phyloP scores from a whole-genome alignment of 1,140 invertebrate genomes.

The Luehdorfia chinensis region DNA sequence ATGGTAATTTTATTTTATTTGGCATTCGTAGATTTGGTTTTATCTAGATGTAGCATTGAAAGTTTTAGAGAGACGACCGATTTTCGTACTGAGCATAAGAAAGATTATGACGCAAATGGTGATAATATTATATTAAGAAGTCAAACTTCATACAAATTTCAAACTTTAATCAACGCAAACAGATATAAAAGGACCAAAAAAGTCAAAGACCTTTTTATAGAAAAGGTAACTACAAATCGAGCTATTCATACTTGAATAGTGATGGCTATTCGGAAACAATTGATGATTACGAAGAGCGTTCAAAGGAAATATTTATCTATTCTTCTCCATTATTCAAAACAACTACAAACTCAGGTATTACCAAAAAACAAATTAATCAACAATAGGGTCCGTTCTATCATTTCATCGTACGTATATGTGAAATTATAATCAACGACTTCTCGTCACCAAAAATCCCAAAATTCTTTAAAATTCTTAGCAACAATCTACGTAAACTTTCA shows the following conservation, averaged over 20 bases:
- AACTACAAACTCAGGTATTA: not conserved
- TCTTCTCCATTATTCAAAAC: not conserved
- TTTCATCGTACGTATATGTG: conserved; percentile 27
- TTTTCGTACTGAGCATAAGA: not conserved
- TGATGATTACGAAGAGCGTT: too few relatives aligned
- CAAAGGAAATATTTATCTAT: not conserved
- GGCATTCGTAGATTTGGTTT: not conserved
- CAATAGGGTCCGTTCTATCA: conserved; percentile 30
- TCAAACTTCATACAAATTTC: too few relatives aligned
- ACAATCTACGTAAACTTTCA: conserved; percentile 19
- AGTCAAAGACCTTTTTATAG: not conserved
- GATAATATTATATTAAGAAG: too few relatives aligned
- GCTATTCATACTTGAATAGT: too few relatives aligned
- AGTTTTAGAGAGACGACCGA: too few relatives aligned
- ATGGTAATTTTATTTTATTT: not conserved
- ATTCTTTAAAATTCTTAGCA: conserved; percentile 24
- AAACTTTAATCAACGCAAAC: too few relatives aligned
- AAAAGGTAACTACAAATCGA: too few relatives aligned
- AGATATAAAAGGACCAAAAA: too few relatives aligned
- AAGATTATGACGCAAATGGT: too few relatives aligned
- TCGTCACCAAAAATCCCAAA: conserved; percentile 8
- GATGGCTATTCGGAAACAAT: too few relatives aligned
- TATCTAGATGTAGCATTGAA: not conserved
- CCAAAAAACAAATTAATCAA: not conserved
- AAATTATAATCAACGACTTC: conserved; percentile 22